phyloP scores from a whole-genome alignment of 2,888 invertebrate genomes.

The Platynereis dumerilii region DNA sequence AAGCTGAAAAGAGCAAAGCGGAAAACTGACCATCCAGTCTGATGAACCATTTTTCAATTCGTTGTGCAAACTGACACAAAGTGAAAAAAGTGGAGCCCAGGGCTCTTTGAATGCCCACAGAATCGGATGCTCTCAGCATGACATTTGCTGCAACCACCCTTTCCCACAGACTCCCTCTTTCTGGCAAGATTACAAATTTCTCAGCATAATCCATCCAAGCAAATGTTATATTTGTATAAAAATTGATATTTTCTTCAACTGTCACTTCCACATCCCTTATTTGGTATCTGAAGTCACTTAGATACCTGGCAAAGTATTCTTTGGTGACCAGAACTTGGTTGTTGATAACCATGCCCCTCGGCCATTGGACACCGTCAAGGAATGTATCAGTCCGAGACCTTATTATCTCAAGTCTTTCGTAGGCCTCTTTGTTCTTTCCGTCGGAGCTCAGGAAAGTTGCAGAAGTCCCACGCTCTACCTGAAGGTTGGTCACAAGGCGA shows the following conservation, averaged over 20 bases:
- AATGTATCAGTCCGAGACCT: conserved; percentile 9
- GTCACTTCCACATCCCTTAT: conserved; percentile 3
- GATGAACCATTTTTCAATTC: conserved; percentile 21
- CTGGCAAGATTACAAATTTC: conserved; percentile 17
- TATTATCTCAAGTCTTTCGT: conserved; percentile 4
- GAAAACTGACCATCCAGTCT: conserved; percentile 16
- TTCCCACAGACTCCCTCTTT: conserved; percentile 22
- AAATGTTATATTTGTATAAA: conserved; percentile 29
- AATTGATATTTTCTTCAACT: conserved; percentile 19
- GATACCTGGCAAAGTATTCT: not conserved
- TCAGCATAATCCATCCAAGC: conserved; percentile 19
- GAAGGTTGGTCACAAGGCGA: conserved; percentile 24
- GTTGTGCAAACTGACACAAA: conserved; percentile 10
- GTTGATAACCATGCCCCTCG: no score
- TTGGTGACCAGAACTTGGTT: not conserved
- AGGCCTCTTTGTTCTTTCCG: conserved; percentile 20
- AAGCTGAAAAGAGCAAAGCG: conserved; percentile 10
- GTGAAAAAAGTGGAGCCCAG: conserved; percentile 31
- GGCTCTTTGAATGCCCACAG: conserved; percentile 32
- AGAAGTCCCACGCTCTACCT: conserved; percentile 32
- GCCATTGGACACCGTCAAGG: not conserved
- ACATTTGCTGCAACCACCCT: conserved; percentile 18
- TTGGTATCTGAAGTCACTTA: conserved; percentile 2
- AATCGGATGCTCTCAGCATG: conserved; percentile 29
- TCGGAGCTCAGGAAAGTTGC: conserved; percentile 28